Base-by-base conservation (phyloP, 2,797 vertebrate genomes). In the Enteromius unitaeniatus region DNA sequence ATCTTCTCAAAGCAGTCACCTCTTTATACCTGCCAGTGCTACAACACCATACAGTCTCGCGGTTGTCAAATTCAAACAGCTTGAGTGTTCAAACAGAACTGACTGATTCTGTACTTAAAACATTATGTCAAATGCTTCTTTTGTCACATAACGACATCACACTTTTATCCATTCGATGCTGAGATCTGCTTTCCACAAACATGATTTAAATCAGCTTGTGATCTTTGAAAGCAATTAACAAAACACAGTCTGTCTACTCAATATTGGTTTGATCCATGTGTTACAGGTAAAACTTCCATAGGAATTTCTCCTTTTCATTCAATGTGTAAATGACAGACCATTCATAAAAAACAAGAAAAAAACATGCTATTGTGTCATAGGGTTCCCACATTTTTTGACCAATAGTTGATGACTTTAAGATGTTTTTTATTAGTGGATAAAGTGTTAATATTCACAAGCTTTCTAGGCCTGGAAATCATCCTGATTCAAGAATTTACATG, bases 1-100 rank as follows among this genome's bases (percentile, higher is more conserved):
- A 73, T 81, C 69, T 40, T 81, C 64, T 79, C 45, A 79, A 68
- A 68, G 64, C 78, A 31, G 21, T 62, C 62, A 79, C 45, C 77
- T 67, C 68, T 81, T 81, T 62, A 73, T 47, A 42, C 65, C 78
- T 51, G 78, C 78, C 37, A 23, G 34, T 3, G 37, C 8, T 51
- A 64, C 40, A 51, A 26, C 42, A 34, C 53, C 40, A 23, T 34
- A 17, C 31, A 65, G 69, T 74, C 70, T 40, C 65, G 28, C 69
- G 26, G 51, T 34, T 74, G 80, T 82, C 70, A 75, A 42, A 67
- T 37, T 82, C 45, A 75, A 73, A 73, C 72, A 42, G 31, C 14
- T 67, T 74, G 53, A 62, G 72, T 28, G 58, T 26, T 65, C 42
- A 82, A 82, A 53, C 60, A 55, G 58, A 82, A 67, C 28, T 49